A percentile compares a stretch with the other conserved stretches of the same genome.
Evolutionary conservation across 2,797 vertebrate species (phyloP).

Genomic region (Myotis pilosus): DNA sequence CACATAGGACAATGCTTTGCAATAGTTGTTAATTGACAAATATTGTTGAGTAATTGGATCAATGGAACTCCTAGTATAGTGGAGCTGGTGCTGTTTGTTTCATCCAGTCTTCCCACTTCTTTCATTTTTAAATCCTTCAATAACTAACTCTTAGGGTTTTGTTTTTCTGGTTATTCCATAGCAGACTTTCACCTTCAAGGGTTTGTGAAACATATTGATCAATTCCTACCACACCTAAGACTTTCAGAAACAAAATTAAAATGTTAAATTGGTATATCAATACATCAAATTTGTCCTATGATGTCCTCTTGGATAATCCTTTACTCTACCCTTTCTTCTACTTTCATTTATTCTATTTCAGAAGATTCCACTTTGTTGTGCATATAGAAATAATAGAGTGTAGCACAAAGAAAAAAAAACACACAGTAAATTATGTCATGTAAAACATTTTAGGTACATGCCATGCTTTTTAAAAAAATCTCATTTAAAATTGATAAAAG

Average conservation of each 20-base stretch:
- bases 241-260: constrained; percentile 25
- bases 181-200: background rate
- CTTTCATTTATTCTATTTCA: background rate
- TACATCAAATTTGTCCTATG: background rate
- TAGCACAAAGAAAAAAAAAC: constrained; percentile 45
- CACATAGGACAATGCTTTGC: background rate
- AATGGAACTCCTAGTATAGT: background rate
- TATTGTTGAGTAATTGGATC: background rate
- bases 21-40: background rate
- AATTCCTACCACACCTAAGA: background rate
- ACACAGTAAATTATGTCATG: background rate
- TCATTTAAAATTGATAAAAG: constrained; percentile 32
- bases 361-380: background rate
- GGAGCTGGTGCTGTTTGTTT: background rate
- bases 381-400: background rate
- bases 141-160: background rate
- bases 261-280: background rate
- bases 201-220: background rate
- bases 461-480: background rate
- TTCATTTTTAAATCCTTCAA: background rate
- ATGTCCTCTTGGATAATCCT: background rate
- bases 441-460: background rate
- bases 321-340: background rate
- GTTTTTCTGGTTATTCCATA: background rate
- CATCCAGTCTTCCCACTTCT: background rate